A percentile compares a stretch with the other conserved stretches of the same genome.
phyloP scores from a whole-genome alignment of 2,888 invertebrate species.

The Nebria brevicollis region DNA sequence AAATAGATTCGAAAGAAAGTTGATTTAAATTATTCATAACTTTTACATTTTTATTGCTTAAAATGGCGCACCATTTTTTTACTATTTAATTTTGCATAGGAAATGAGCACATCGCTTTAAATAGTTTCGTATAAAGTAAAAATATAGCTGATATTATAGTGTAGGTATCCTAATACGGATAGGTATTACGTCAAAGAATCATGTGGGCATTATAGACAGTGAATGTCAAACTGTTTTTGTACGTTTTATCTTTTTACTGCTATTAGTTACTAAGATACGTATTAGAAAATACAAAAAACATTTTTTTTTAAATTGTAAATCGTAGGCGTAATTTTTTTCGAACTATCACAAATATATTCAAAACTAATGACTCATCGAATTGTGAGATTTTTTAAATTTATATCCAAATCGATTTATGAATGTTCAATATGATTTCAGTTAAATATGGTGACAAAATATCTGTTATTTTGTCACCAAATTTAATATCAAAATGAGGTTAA shows the following conservation, averaged over 20 bases:
- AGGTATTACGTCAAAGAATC: not conserved
- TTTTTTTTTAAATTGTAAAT: too few species aligned
- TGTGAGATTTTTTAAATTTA: too few species aligned
- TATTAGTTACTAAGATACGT: not conserved
- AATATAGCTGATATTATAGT: not conserved
- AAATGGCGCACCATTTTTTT: not conserved
- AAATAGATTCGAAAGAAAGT: not conserved
- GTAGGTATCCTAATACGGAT: not conserved
- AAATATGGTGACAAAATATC: too few species aligned
- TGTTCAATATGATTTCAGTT: too few species aligned
- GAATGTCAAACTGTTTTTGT: not conserved
- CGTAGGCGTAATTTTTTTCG: too few species aligned
- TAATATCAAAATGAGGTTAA: too few species aligned
- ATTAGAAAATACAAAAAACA: too few species aligned
- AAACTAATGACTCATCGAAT: too few species aligned
- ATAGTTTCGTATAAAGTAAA: not conserved
- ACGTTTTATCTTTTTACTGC: not conserved
- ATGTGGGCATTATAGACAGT: not conserved
- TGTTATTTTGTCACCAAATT: too few species aligned
- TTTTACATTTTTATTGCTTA: not conserved
- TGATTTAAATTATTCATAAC: constrained; percentile 1
- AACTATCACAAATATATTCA: too few species aligned
- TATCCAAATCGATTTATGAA: too few species aligned
- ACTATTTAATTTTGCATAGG: not conserved
- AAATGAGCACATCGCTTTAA: not conserved